Percentiles rank a stretch among this genome's conserved stretches.
Evolutionary conservation across 2,113 vertebrate species (phyloP).

Genomic region (Centropus unirufus): DNA sequence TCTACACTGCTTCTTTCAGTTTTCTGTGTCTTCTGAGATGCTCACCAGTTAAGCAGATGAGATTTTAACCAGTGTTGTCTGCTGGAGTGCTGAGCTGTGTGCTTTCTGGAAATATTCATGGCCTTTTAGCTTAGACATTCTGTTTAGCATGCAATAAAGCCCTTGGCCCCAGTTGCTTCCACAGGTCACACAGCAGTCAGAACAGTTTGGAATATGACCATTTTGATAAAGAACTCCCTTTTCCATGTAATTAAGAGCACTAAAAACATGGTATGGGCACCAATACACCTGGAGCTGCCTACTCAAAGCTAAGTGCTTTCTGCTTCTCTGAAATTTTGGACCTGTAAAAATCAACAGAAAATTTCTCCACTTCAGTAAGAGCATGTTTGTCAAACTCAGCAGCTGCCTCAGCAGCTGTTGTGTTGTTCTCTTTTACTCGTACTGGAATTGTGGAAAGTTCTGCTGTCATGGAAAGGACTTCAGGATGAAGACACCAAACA

Average conservation of each 20-base stretch:
- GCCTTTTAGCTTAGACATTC: neutral
- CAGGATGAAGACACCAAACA: neutral
- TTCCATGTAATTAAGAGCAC: neutral
- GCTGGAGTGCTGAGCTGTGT: neutral
- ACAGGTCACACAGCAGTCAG: neutral
- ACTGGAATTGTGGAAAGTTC: neutral
- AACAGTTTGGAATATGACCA: neutral
- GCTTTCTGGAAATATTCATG: neutral
- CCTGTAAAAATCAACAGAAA: neutral
- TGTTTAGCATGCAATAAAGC: neutral
- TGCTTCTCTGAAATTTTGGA: neutral
- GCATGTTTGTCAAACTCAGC: neutral
- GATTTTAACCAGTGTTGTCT: neutral
- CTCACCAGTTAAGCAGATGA: neutral
- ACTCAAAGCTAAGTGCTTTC: neutral
- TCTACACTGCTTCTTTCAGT: neutral
- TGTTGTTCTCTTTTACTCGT: neutral
- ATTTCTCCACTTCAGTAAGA: neutral
- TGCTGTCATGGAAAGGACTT: neutral
- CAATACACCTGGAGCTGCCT: neutral
- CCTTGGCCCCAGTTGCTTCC: neutral
- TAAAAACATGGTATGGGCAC: neutral
- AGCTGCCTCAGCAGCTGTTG: neutral
- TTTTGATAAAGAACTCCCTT: neutral
- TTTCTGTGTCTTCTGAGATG: neutral